Conservation (phyloP, 2,888 invertebrate genomes). For the Hemithea aestivaria region DNA sequence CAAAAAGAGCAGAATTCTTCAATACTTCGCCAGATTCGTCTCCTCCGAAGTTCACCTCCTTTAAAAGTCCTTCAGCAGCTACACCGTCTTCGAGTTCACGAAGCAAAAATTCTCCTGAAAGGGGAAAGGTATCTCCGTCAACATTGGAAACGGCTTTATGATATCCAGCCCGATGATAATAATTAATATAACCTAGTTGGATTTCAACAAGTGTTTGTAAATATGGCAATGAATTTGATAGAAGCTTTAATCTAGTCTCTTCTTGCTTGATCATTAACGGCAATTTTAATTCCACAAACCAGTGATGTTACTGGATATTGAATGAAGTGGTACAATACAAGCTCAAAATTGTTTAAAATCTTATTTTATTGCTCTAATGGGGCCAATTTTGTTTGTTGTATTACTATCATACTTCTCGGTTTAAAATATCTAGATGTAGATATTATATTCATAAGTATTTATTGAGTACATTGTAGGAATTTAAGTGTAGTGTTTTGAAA, state of each 20-base stretch:
- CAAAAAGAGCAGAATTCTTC: conserved; percentile 81
- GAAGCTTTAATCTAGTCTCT: conserved; percentile 78
- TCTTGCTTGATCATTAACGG: conserved; percentile 63
- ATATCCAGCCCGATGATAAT: conserved; percentile 32
- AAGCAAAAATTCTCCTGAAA: conserved; percentile 58
- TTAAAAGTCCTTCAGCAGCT: conserved; percentile 50
- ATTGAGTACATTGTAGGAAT: conserved; percentile 61
- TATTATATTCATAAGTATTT: conserved; percentile 77
- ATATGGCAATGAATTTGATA: conserved; percentile 62
- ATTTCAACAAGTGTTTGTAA: conserved; percentile 37
- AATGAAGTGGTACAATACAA: conserved; percentile 35
- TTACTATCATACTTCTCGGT: conserved; percentile 50
- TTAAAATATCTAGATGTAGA: conserved; percentile 50
- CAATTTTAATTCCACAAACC: conserved; percentile 48
- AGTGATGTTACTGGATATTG: conserved; percentile 39
- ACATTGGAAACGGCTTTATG: conserved; percentile 83
- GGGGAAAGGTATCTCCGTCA: conserved; percentile 58
- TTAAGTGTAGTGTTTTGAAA: conserved; percentile 68
- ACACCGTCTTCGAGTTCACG: conserved; percentile 36
- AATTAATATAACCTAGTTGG: no score
- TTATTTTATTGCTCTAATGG: conserved; percentile 55
- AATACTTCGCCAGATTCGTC: conserved; percentile 57
- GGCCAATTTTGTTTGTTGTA: conserved; percentile 65
- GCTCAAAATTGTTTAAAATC: conserved; percentile 46
- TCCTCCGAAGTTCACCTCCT: conserved; percentile 62